Base-by-base conservation (phyloP, 2,888 invertebrate genomes). In the Philonicus albiceps region DNA sequence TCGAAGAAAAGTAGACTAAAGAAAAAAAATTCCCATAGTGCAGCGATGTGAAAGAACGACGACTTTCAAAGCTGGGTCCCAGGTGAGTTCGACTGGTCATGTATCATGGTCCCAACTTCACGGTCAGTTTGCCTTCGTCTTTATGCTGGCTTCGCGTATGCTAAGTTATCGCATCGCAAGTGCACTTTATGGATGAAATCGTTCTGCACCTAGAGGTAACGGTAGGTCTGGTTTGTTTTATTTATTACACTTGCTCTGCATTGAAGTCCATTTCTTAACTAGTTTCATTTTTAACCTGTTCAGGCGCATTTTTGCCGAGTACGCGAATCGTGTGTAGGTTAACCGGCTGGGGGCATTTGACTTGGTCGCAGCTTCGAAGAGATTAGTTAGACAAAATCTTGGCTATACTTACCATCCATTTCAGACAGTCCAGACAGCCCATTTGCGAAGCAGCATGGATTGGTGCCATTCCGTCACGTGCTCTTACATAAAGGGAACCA, bases 371-470 rank as follows among this genome's bases (percentile, higher is more conserved):
- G 37, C 22, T n/a, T 40, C 37, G 19, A n/a, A n/a, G 7, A 76
- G 11, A 37, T 13, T 16, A 16, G 11, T 43, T 43, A 76, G 7
- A 81, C 27, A 81, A 30, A 78, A 55, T 86, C 53, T 78, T 75
- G 13, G 22, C 64, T 43, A 64, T 86, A 90, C 91, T 94, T 91
- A 97, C 97, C 96, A 97, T 96, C 96, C 97, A 97, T 92, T 97
- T 96, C 87, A 97, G 95, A 91, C 97, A 96, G 91, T 96, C 95
- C 87, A 97, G 93, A 90, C 97, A 96, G 30, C 97, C 97, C 94
- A 96, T 97, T 93, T 97, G 97, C 87, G 97, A 96, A 78, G 97
- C 97, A 11, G 97, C 97, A 92, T 97, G 97, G 87, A 97, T 94
- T 84, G 97, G 97, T 87, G 97, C 95, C 97, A 97, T 97, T 55